Evolutionary conservation across 2,797 vertebrate species (phyloP).

Genomic region (Falco rusticolus): DNA sequence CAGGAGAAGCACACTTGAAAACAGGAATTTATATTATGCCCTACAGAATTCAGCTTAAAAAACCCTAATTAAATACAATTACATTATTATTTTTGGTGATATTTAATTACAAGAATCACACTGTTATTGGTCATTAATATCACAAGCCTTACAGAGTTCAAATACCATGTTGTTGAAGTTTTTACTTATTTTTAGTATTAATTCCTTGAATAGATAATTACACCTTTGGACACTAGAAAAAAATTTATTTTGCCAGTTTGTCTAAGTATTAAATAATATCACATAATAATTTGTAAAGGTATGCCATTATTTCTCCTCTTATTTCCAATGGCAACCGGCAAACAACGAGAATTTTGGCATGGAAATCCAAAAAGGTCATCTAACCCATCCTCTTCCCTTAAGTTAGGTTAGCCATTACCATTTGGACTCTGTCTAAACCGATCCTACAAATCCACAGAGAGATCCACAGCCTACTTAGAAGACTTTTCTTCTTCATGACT

Average conservation of each 20-base stretch:
- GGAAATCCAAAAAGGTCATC: not conserved
- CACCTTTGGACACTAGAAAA: not conserved
- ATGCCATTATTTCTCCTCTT: not conserved
- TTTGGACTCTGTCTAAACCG: not conserved
- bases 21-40: not conserved
- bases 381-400: not conserved
- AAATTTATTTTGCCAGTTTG: not conserved
- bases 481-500: not conserved
- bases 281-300: not conserved
- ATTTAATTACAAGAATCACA: not conserved
- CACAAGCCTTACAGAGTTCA: not conserved
- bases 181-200: not conserved
- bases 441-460: not conserved
- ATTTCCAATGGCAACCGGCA: not conserved
- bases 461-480: not conserved
- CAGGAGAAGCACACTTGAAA: not conserved
- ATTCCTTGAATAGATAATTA: not conserved
- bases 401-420: not conserved
- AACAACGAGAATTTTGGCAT: not conserved
- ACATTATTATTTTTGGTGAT: not conserved
- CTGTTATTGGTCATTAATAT: not conserved
- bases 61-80: not conserved
- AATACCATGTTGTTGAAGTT: not conserved
- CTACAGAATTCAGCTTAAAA: not conserved
- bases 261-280: not conserved